phyloP scores from a whole-genome alignment of 2,113 vertebrate species.

The Ammodytes dubius region DNA sequence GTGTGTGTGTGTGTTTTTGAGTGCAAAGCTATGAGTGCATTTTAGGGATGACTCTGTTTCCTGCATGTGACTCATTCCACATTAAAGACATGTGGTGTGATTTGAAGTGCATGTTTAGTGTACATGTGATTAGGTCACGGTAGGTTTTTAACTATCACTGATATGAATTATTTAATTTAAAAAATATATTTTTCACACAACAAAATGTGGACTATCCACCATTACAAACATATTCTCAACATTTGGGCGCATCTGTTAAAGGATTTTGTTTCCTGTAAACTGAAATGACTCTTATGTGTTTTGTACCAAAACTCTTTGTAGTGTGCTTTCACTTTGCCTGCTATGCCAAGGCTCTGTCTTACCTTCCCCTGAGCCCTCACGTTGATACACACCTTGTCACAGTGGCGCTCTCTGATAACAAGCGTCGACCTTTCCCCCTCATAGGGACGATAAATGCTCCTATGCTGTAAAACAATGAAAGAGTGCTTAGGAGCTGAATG shows the following conservation, averaged over 20 bases:
- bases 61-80: constrained; percentile 32
- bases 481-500: constrained; percentile 71
- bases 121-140: constrained; percentile 13
- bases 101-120: constrained; percentile 22
- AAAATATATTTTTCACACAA: not conserved
- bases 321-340: constrained; percentile 7
- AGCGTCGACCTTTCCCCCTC: constrained; percentile 65
- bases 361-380: constrained; percentile 28
- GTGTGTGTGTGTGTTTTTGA: not conserved
- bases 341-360: not conserved
- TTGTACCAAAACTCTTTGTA: not conserved
- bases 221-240: not conserved
- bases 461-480: constrained; percentile 80
- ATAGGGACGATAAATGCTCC: constrained; percentile 55
- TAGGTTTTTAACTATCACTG: not conserved
- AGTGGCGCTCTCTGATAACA: constrained; percentile 47
- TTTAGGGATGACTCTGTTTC: constrained; percentile 26
- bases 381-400: constrained; percentile 55
- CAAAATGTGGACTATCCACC: constrained; percentile 7
- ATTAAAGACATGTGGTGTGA: constrained; percentile 36
- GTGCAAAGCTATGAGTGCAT: not conserved
- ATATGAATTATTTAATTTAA: not conserved
- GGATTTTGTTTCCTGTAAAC: not conserved
- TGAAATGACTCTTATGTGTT: not conserved
- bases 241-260: not conserved